phyloP scores from a whole-genome alignment of 2,888 invertebrate species.

The Lordiphosa andalusiaca region DNA sequence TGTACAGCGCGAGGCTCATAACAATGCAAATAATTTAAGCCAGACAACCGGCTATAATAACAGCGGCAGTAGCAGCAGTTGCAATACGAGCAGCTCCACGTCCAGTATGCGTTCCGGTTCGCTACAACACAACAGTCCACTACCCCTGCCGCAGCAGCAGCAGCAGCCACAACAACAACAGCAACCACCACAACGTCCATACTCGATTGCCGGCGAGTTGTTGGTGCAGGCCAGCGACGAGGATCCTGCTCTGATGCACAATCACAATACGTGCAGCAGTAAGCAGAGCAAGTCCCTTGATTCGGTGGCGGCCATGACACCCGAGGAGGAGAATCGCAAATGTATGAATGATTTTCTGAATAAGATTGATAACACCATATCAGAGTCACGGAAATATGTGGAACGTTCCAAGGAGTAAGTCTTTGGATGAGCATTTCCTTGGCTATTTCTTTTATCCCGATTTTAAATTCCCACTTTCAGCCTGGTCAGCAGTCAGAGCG shows the following conservation, averaged over 20 bases:
- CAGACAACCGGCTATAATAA: conserved; percentile 21
- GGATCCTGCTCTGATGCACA: conserved; percentile 59
- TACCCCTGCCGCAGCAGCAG: neutral
- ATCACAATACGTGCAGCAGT: conserved; percentile 65
- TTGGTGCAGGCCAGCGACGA: conserved; percentile 64
- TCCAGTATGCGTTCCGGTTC: conserved; percentile 52
- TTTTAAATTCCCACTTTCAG: conserved; percentile 37
- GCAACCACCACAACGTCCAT: conserved; percentile 79
- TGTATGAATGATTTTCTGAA: conserved; percentile 90
- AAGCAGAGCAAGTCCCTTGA: conserved; percentile 80
- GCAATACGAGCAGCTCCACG: conserved; percentile 41
- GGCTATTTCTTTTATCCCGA: neutral
- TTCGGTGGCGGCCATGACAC: conserved; percentile 82
- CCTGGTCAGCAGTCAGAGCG: conserved; percentile 77
- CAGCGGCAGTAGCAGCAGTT: conserved; percentile 32
- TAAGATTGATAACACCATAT: conserved; percentile 91
- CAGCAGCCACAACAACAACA: conserved; percentile 9
- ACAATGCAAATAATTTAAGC: conserved; percentile 67
- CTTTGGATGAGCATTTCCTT: neutral
- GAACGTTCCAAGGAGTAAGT: conserved; percentile 93
- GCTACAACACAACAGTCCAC: conserved; percentile 60
- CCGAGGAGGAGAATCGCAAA: conserved; percentile 88
- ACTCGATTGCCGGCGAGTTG: conserved; percentile 82
- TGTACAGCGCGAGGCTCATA: conserved; percentile 71
- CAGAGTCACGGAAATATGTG: conserved; percentile 90